phyloP scores from a whole-genome alignment of 2,888 invertebrate species.

The Pseudeuparius sepicola region DNA sequence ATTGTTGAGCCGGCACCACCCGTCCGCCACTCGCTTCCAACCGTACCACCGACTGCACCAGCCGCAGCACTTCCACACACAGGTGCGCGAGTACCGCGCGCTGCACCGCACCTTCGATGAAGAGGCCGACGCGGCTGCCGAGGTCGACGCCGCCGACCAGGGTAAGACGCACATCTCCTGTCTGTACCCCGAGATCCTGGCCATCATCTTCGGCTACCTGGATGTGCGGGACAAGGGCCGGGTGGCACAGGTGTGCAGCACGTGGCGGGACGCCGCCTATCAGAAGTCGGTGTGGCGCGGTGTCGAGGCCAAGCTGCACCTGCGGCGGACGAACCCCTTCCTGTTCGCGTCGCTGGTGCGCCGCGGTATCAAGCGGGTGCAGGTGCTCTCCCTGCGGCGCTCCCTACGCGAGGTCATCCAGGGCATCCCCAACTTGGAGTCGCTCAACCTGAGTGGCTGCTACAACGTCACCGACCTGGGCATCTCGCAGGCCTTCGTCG shows the following conservation, averaged over 20 bases:
- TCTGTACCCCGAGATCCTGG: constrained; percentile 85
- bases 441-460: constrained; percentile 84
- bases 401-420: constrained; percentile 78
- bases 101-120: constrained; percentile 24
- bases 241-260: constrained; percentile 79
- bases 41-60: constrained; percentile 59
- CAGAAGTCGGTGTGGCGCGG: constrained; percentile 90
- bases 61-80: constrained; percentile 45
- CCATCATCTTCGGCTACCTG: constrained; percentile 83
- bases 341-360: constrained; percentile 78
- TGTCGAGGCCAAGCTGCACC: constrained; percentile 83
- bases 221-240: constrained; percentile 82
- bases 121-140: constrained; percentile 24
- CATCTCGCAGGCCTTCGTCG: constrained; percentile 70
- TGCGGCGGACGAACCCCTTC: constrained; percentile 71
- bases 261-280: constrained; percentile 90
- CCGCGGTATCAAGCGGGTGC: constrained; percentile 80
- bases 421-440: constrained; percentile 76
- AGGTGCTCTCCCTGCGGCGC: constrained; percentile 75
- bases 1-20: constrained; percentile 42
- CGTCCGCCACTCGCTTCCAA: constrained; percentile 42
- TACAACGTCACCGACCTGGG: constrained; percentile 86
- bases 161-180: constrained; percentile 70
- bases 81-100: constrained; percentile 36
- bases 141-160: constrained; percentile 28